Percentiles rank a stretch among this genome's conserved stretches.
Evolutionary conservation across 2,797 vertebrate genomes (phyloP).

Genomic region (Vespertilio murinus): DNA sequence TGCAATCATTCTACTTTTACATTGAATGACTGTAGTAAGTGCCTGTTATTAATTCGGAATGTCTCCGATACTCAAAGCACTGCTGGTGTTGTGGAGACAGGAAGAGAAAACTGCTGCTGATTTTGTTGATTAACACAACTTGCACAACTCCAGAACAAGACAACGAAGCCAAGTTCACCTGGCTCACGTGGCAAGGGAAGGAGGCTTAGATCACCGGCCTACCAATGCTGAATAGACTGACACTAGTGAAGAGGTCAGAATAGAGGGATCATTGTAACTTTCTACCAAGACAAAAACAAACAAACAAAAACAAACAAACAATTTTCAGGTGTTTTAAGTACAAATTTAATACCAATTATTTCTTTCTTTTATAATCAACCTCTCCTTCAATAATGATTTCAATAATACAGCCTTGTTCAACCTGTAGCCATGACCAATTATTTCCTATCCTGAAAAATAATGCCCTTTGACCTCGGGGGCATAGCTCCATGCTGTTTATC

Average conservation of each 20-base stretch:
- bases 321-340: not conserved
- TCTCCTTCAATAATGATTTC: not conserved
- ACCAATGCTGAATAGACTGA: not conserved
- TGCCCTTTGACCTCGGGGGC: not conserved
- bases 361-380: not conserved
- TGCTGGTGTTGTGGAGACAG: not conserved
- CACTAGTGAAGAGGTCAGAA: not conserved
- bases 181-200: not conserved
- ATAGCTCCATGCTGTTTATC: not conserved
- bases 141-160: not conserved
- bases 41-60: not conserved
- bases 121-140: not conserved
- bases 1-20: not conserved
- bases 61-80: not conserved
- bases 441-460: not conserved
- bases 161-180: not conserved
- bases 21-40: not conserved
- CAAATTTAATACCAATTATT: not conserved
- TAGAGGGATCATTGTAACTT: not conserved
- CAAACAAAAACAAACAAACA: too few relatives aligned
- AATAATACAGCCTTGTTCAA: not conserved
- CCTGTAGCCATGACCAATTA: not conserved
- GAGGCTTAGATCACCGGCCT: too few relatives aligned
- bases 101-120: not conserved
- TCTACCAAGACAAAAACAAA: not conserved